Evolutionary conservation across 2,888 invertebrate species (phyloP).

Genomic region (Apotomis betuletana): DNA sequence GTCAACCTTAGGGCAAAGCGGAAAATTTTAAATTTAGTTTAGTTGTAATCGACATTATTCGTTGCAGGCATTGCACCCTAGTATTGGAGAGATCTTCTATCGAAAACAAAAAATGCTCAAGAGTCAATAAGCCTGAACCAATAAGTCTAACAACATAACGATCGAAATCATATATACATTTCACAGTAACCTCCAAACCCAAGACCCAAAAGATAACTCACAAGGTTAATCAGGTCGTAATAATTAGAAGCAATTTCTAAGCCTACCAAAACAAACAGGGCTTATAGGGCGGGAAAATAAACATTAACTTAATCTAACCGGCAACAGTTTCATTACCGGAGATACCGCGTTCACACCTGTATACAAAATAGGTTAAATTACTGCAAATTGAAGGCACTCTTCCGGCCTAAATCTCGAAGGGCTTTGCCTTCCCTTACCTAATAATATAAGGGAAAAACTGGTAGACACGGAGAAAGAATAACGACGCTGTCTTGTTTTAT

Average conservation of each 20-base stretch:
- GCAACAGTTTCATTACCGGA: slow-evolving; percentile 33
- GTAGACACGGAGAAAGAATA: slow-evolving; percentile 51
- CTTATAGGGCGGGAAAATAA: slow-evolving; percentile 29
- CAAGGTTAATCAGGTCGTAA: not conserved
- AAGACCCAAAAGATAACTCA: not conserved
- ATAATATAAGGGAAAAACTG: slow-evolving; percentile 62
- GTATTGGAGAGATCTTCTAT: too few relatives aligned
- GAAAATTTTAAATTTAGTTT: too few relatives aligned
- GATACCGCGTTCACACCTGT: slow-evolving; percentile 16
- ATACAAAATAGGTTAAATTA: slow-evolving; percentile 62
- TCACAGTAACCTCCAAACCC: not conserved
- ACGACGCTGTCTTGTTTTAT: slow-evolving; percentile 16
- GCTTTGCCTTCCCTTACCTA: slow-evolving; percentile 56
- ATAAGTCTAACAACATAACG: too few relatives aligned
- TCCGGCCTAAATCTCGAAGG: slow-evolving; percentile 56
- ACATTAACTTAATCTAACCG: slow-evolving; percentile 30
- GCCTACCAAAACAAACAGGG: slow-evolving; percentile 13
- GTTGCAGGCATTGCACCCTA: too few relatives aligned
- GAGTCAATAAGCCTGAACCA: too few relatives aligned
- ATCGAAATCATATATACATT: too few relatives aligned
- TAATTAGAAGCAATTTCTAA: not conserved
- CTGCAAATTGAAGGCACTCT: slow-evolving; percentile 65
- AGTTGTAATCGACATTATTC: too few relatives aligned
- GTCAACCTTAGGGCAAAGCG: too few relatives aligned
- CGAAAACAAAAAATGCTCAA: too few relatives aligned